A percentile compares a stretch with the other conserved stretches of the same genome.
Conservation (phyloP, 92 coral and sea anemone species). For the Palythoa grandis region DNA sequence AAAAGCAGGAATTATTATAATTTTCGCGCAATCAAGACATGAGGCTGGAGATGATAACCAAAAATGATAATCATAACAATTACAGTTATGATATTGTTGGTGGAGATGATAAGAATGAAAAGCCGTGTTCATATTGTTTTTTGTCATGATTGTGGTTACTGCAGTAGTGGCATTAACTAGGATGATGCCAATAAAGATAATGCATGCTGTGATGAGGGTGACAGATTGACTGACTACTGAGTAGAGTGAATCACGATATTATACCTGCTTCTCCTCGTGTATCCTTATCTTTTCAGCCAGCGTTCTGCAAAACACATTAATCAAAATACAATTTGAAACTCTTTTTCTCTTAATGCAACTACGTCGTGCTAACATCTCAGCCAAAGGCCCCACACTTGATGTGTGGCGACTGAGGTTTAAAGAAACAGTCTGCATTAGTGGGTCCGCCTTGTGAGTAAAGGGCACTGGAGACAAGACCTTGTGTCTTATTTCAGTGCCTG, state of each 20-base stretch:
- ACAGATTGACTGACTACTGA: background rate
- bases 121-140: too few species aligned
- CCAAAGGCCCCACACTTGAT: too few species aligned
- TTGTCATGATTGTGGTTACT: background rate
- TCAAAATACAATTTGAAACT: background rate
- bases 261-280: constrained; percentile 96
- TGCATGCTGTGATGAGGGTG: background rate
- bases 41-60: background rate
- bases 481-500: too few species aligned
- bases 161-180: too few species aligned
- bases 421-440: too few species aligned
- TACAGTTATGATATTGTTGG: background rate
- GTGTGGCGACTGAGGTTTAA: too few species aligned
- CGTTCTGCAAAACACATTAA: constrained; percentile 58
- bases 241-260: too few species aligned
- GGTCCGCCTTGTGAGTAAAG: too few species aligned
- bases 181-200: too few species aligned
- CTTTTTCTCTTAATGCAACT: background rate
- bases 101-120: background rate
- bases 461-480: background rate
- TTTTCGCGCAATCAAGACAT: too few species aligned
- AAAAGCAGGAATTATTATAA: too few species aligned
- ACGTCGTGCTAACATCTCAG: too few species aligned
- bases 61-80: background rate
- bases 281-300: constrained; percentile 82